Conservation (phyloP, 2,113 vertebrate genomes). For the Hyaena hyaena region DNA sequence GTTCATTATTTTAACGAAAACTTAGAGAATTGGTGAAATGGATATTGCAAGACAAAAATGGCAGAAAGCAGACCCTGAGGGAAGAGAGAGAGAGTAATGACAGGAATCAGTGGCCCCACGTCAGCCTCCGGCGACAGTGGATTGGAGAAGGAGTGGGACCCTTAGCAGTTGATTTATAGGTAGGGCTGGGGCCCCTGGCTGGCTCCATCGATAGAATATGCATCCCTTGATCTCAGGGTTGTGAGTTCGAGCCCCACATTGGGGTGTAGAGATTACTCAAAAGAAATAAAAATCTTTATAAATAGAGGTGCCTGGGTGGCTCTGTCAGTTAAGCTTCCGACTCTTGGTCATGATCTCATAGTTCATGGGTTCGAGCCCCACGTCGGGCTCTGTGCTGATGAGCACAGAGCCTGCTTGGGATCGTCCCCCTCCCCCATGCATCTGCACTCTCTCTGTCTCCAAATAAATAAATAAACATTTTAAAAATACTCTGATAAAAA, state of each 20-base stretch:
- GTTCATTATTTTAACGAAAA: background rate
- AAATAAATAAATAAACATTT: background rate
- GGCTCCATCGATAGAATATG: too few species aligned
- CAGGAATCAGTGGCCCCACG: background rate
- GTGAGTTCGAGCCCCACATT: too few species aligned
- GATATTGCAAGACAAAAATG: background rate
- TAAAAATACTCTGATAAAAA: background rate
- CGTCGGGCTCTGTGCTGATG: background rate
- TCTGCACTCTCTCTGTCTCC: too few species aligned
- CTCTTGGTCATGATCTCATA: background rate
- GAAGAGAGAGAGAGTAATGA: background rate
- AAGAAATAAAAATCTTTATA: too few species aligned
- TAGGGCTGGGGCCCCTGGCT: too few species aligned
- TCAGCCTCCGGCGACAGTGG: background rate
- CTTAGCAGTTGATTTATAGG: background rate
- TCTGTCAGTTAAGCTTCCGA: background rate
- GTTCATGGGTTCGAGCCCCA: background rate
- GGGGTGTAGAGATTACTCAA: too few species aligned
- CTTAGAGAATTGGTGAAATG: background rate
- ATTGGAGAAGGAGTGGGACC: rapidly evolving
- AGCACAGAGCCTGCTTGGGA: background rate
- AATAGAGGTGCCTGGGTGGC: background rate
- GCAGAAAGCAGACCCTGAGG: background rate
- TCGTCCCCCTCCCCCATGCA: background rate
- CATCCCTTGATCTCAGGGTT: too few species aligned